Base-by-base conservation (phyloP, 2,888 invertebrate genomes). In the Diaprepes abbreviatus region DNA sequence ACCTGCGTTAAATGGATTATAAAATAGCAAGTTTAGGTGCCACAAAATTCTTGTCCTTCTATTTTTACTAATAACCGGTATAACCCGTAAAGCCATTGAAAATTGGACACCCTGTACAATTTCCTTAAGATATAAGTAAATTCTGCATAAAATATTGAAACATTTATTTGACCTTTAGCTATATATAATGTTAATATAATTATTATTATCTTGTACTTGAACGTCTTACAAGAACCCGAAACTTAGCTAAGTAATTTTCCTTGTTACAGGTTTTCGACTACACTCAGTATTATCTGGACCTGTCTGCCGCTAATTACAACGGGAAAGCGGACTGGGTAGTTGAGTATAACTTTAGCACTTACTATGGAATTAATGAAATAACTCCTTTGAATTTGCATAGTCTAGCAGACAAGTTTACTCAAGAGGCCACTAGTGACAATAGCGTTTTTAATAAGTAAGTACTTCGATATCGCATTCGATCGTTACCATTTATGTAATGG, bases 201-300 rank as follows among this genome's bases (percentile, higher is more conserved):
- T n/a, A n/a, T 24, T 16, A 17, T n/a, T n/a, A 9, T 9, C 43
- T 19, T 43, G 10, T n/a, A 21, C n/a, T 5, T 24, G 5, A 24
- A 24, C 24, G 5, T 24, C 21, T 43, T 43, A 43, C 43, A 19
- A 10, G 4, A 21, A 19, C 19, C 19, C n/a, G 19, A 43, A 43
- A 43, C 43, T 43, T 19, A 21, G 43, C n/a, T 43, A 5, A 43
- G 40, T 35, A 60, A 60, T 55, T 62, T 62, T 66, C 28, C 28
- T 71, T 63, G 59, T 79, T 85, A 7, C 84, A 93, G 92, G 91
- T 96, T 69, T 85, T 94, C 82, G 95, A 96, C 87, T 96, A 94
- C 85, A 92, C 92, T 21, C 96, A 96, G 85, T 96, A 93, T 84
- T 96, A 92, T 85, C 86, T 96, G 82, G 94, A 96, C 85, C 86